Conservation (phyloP, 1,140 invertebrate genomes). For the Drosophila ambigua region DNA sequence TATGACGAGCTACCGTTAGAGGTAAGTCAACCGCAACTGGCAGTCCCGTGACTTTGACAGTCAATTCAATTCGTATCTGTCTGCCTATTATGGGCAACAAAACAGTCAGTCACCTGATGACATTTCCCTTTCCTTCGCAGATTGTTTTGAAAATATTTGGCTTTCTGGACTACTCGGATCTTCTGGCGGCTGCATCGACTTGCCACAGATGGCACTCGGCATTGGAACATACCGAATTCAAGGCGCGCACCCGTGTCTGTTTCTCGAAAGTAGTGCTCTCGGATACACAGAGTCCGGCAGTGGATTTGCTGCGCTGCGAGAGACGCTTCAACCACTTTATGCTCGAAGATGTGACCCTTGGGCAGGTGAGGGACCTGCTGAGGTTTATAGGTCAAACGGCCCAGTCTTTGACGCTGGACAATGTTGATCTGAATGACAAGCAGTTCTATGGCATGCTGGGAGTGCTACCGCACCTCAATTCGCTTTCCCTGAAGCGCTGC, state of each 20-base stretch:
- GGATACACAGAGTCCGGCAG: constrained; percentile 84
- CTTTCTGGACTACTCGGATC: constrained; percentile 86
- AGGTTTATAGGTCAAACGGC: constrained; percentile 83
- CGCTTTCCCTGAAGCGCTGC: constrained; percentile 87
- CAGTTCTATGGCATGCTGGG: constrained; percentile 86
- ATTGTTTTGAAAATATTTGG: constrained; percentile 87
- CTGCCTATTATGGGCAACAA: constrained; percentile 37
- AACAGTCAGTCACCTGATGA: constrained; percentile 71
- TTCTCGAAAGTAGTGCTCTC: constrained; percentile 85
- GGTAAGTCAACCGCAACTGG: constrained; percentile 45
- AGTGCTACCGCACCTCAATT: constrained; percentile 85
- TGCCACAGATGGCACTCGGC: constrained; percentile 86
- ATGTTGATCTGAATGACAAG: constrained; percentile 87
- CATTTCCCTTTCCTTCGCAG: constrained; percentile 80
- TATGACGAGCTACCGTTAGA: constrained; percentile 80
- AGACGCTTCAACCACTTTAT: constrained; percentile 85
- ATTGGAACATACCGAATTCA: constrained; percentile 85
- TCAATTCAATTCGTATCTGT: constrained; percentile 18
- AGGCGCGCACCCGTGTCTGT: constrained; percentile 85
- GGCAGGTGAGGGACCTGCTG: constrained; percentile 79
- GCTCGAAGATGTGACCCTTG: constrained; percentile 87
- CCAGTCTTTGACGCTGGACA: constrained; percentile 84
- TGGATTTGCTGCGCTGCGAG: constrained; percentile 84
- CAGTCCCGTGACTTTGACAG: constrained; percentile 47
- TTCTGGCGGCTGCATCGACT: constrained; percentile 86